Evolutionary conservation across 1,140 invertebrate genomes (phyloP), one percentile per base, ranked within the genome.

Genomic region (Brachystomella parvula): DNA sequence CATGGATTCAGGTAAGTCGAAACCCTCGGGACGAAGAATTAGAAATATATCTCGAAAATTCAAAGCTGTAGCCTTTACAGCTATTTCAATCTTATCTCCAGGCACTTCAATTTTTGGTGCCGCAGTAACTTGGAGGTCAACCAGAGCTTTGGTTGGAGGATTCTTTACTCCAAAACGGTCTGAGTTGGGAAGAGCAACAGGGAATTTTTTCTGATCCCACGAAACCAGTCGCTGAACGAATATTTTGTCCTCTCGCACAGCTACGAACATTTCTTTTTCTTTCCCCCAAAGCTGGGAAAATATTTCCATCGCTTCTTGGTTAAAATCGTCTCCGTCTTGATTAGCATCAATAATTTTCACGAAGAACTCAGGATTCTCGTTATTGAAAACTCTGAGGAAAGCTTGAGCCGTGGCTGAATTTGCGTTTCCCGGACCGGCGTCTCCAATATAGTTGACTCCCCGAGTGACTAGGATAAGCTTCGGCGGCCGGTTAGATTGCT

Each of bases 41-140:
- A 66, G 29, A 3, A 66, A 61, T 21, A 66, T 33, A 26, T 66
- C 65, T 29, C 59, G 31, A 28, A 66, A 66, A 57, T 66, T 66
- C 19, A 66, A 29, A 1, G 53, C 65, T 1, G 44, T 33, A 15
- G 65, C 65, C 53, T 49, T 35, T 2, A 66, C 59, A 0, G 3
- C 3, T 17, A 66, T 32, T 67, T 67, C 65, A 2, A 67, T 28
- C 19, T 56, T 39, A n/a, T 44, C 19, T 17, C 33, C 3, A 6
- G 39, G 12, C 6, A 21, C 1, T 24, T 47, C 31, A 19, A 19
- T n/a, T 1, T 29, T 24, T 1, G 32, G 32, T 12, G 29, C 56
- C 33, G 39, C 28, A 6, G 28, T 9, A 24, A 65, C 21, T 26
- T 59, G 29, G 19, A 33, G 2, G 29, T 62, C 61, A 19, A 3